These are phyloP conservation scores for Fregetta grallaria DNA, from an alignment of 2,113 vertebrate genomes.

Conservation along the genomic window DNA sequence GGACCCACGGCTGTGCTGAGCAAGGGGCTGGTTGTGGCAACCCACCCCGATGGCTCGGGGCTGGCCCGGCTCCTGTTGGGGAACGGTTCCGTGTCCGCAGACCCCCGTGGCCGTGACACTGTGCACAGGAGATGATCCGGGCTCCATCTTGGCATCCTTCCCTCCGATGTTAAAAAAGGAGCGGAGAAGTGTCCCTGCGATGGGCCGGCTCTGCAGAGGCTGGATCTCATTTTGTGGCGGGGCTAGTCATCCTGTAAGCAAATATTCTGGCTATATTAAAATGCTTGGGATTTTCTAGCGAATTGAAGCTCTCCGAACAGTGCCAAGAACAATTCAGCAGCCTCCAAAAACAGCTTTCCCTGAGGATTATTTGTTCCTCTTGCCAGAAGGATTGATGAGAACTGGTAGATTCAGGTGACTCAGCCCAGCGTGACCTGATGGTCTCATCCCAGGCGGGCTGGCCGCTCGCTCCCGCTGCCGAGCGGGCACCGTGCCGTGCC, in stretches of 20 bases:
- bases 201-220: not conserved
- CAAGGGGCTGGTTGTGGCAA: not conserved
- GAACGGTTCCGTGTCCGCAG: not conserved
- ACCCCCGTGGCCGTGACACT: rapidly evolving
- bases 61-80: not conserved
- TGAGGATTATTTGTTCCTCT: not conserved
- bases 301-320: not conserved
- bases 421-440: not conserved
- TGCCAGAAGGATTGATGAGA: slow-evolving; percentile 22
- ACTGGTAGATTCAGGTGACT: slow-evolving; percentile 8
- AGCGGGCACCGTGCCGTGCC: not conserved
- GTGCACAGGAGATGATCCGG: not conserved
- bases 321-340: slow-evolving; percentile 56
- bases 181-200: not conserved
- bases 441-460: not conserved
- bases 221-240: rapidly evolving
- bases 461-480: rapidly evolving
- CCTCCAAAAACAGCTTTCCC: slow-evolving; percentile 53
- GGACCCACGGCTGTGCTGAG: not conserved
- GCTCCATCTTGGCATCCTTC: not conserved
- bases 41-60: not conserved
- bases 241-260: not conserved
- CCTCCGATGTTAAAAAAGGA: rapidly evolving
- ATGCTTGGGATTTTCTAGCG: slow-evolving; percentile 33
- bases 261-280: not conserved